A percentile compares a stretch with the other conserved stretches of the same genome.
These are phyloP conservation scores for Bradysia coprophila DNA, from an alignment of 1,140 invertebrate genomes.

Conservation along the genomic window DNA sequence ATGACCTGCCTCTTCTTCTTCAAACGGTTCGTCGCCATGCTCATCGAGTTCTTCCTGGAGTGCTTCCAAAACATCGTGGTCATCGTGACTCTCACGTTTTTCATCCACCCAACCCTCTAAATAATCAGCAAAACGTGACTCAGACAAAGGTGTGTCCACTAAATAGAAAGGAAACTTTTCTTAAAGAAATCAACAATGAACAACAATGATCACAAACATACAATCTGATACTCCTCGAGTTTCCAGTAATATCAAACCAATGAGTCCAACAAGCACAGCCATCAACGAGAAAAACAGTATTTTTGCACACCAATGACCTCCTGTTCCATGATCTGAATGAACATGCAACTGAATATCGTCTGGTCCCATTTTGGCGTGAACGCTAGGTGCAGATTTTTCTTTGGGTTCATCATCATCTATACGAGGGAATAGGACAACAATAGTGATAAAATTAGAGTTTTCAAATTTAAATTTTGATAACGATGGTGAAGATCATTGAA, in stretches of 20 bases:
- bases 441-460: neutral
- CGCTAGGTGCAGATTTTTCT: slow-evolving; percentile 6
- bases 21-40: slow-evolving; percentile 9
- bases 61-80: slow-evolving; percentile 27
- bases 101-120: slow-evolving; percentile 67
- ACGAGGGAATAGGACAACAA: neutral
- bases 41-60: slow-evolving; percentile 14
- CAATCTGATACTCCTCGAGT: slow-evolving; percentile 55
- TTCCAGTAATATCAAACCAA: slow-evolving; percentile 59
- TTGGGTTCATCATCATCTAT: slow-evolving; percentile 16
- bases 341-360: slow-evolving; percentile 46
- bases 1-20: slow-evolving; percentile 5
- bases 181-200: neutral
- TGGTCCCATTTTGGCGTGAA: slow-evolving; percentile 23
- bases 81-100: slow-evolving; percentile 29
- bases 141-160: slow-evolving; percentile 50
- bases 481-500: neutral
- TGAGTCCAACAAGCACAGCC: slow-evolving; percentile 42
- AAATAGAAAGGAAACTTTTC: slow-evolving; percentile 10
- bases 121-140: slow-evolving; percentile 49
- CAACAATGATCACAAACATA: slow-evolving; percentile 20
- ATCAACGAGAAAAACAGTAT: slow-evolving; percentile 60
- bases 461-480: neutral
- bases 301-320: slow-evolving; percentile 64
- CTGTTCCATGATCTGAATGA: slow-evolving; percentile 49